A percentile compares a stretch with the other conserved stretches of the same genome.
These are phyloP conservation scores for Verasper variegatus DNA, from an alignment of 2,113 vertebrate species.

Conservation along the genomic window DNA sequence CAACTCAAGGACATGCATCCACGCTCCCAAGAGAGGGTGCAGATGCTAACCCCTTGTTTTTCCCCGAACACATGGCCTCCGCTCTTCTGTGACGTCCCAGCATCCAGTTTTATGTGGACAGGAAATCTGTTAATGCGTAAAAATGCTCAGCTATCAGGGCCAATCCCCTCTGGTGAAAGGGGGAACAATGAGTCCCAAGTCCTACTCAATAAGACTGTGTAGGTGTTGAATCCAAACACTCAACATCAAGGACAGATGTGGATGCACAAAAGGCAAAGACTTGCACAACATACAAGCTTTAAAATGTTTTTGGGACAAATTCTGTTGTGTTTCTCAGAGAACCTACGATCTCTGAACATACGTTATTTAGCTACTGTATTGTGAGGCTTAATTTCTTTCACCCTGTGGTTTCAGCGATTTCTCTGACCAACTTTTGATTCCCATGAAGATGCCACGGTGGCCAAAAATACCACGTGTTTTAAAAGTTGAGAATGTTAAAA, in stretches of 20 bases:
- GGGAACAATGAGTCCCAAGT: constrained; percentile 32
- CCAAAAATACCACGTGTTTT: neutral
- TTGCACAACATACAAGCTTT: constrained; percentile 2
- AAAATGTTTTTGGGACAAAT: neutral
- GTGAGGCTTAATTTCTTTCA: neutral
- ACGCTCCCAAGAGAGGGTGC: neutral
- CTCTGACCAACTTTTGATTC: neutral
- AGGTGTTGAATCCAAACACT: constrained; percentile 54
- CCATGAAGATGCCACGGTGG: no score
- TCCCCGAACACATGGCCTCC: neutral
- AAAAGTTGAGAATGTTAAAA: neutral
- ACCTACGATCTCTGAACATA: neutral
- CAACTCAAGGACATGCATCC: constrained; percentile 29
- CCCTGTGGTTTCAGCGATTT: neutral
- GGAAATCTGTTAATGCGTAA: constrained; percentile 61
- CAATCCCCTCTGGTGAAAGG: constrained; percentile 26
- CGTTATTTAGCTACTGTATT: neutral
- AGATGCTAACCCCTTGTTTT: neutral
- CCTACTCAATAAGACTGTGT: constrained; percentile 24
- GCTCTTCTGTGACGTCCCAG: constrained; percentile 27
- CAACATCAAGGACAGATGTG: constrained; percentile 44
- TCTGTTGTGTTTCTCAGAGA: neutral
- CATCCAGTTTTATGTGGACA: constrained; percentile 47
- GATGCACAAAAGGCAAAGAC: neutral
- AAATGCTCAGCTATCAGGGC: constrained; percentile 53